Evolutionary conservation across 2,888 invertebrate species (phyloP).

Genomic region (Stenotaenia linearis): DNA sequence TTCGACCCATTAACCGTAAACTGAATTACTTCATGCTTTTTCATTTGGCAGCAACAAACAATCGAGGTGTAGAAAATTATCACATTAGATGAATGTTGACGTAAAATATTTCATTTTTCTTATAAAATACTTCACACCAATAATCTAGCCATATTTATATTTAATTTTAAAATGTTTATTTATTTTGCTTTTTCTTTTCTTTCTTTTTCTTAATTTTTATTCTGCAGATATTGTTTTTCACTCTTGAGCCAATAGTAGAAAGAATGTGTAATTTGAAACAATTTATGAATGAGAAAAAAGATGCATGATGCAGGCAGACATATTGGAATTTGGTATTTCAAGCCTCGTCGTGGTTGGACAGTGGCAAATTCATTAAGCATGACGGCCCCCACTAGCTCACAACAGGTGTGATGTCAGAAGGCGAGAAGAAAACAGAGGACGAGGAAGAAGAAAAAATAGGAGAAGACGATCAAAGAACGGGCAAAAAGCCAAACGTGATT

Average conservation of each 20-base stretch:
- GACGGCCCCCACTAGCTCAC: not conserved
- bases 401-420: slow-evolving; percentile 1
- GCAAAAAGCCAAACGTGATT: not conserved
- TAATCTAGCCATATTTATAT: no score
- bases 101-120: no score
- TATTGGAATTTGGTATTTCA: not conserved
- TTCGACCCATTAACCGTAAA: not conserved
- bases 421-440: slow-evolving; percentile 5
- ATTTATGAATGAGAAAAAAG: not conserved
- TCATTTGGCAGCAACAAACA: not conserved
- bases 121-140: no score
- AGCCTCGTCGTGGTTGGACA: slow-evolving; percentile 2
- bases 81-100: not conserved
- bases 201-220: not conserved
- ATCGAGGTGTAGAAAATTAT: not conserved
- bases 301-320: slow-evolving; percentile 17
- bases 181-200: not conserved
- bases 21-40: not conserved
- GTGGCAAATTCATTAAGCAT: slow-evolving; percentile 1
- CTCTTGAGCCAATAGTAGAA: not conserved
- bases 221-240: not conserved
- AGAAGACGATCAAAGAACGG: not conserved
- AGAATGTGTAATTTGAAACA: not conserved
- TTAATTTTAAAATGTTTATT: not conserved
- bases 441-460: not conserved